Evolutionary conservation across 1,140 invertebrate species (phyloP).

Genomic region (Rhopalosiphum padi): DNA sequence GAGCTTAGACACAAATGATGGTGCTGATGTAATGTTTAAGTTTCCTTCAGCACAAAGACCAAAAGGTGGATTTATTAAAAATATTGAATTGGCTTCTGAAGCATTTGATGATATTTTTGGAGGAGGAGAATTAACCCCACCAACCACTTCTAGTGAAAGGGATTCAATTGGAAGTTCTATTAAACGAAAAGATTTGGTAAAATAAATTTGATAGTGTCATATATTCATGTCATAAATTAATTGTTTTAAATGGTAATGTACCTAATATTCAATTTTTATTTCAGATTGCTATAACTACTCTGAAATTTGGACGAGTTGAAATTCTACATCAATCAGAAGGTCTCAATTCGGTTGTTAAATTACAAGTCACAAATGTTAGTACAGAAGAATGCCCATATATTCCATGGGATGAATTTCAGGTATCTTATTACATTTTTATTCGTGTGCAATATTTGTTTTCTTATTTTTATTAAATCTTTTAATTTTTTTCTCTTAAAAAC

Average conservation of each 20-base stretch:
- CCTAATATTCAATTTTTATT: conserved; percentile 41
- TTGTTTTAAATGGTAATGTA: background rate
- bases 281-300: conserved; percentile 82
- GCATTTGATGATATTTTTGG: conserved; percentile 76
- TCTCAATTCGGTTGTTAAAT: conserved; percentile 74
- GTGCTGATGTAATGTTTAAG: conserved; percentile 53
- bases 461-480: background rate
- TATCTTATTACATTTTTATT: conserved; percentile 63
- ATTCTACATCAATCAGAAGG: conserved; percentile 80
- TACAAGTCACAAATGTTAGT: conserved; percentile 78
- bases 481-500: conserved; percentile 32
- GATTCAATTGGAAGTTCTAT: conserved; percentile 82
- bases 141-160: conserved; percentile 80
- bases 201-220: background rate
- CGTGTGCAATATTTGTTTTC: background rate
- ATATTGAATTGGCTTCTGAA: conserved; percentile 83
- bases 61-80: conserved; percentile 12
- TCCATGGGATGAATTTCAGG: conserved; percentile 93
- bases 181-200: conserved; percentile 77
- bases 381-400: conserved; percentile 86
- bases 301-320: conserved; percentile 83
- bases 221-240: background rate
- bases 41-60: conserved; percentile 46
- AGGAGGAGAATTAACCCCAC: conserved; percentile 63
- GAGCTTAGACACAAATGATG: conserved; percentile 44